Evolutionary conservation across 30 jellyfish, hydroid and myxozoan species (phyloP).

Genomic region (Aurelia aurita complex sp. Pacific): DNA sequence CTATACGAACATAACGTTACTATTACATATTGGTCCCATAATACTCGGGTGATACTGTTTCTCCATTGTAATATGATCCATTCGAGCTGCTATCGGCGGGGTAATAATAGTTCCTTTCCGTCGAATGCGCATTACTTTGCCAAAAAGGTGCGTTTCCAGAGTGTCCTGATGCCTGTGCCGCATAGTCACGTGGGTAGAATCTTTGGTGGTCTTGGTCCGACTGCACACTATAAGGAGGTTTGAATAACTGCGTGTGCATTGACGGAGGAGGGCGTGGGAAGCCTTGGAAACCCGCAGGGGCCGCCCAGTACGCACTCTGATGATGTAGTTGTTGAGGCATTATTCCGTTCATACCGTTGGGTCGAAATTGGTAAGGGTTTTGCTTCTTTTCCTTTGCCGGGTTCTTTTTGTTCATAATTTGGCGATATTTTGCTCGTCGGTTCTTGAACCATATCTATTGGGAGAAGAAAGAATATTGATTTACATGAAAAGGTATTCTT

Average conservation of each 20-base stretch:
- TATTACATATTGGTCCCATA: slow-evolving; percentile 63
- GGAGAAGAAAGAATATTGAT: not conserved
- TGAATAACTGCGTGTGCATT: slow-evolving; percentile 65
- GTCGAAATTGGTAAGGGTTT: slow-evolving; percentile 66
- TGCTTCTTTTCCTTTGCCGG: slow-evolving; percentile 70
- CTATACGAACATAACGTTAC: not conserved
- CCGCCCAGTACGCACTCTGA: slow-evolving; percentile 64
- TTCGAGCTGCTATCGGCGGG: slow-evolving; percentile 60
- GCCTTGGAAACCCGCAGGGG: slow-evolving; percentile 53
- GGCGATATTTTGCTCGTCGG: slow-evolving; percentile 96
- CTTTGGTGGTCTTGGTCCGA: slow-evolving; percentile 45
- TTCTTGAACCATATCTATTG: slow-evolving; percentile 95
- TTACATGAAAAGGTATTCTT: no score
- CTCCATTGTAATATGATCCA: slow-evolving; percentile 56
- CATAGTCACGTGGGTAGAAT: slow-evolving; percentile 43
- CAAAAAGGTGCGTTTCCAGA: slow-evolving; percentile 47
- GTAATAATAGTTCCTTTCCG: slow-evolving; percentile 63
- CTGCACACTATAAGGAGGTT: slow-evolving; percentile 51
- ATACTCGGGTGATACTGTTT: slow-evolving; percentile 69
- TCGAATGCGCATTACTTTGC: slow-evolving; percentile 55
- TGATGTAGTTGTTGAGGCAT: slow-evolving; percentile 70
- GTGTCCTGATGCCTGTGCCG: slow-evolving; percentile 67
- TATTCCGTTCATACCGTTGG: slow-evolving; percentile 61
- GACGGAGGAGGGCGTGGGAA: slow-evolving; percentile 66
- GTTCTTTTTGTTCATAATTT: slow-evolving; percentile 67